phyloP scores from a whole-genome alignment of 2,888 invertebrate genomes.

The Phlogophora meticulosa region DNA sequence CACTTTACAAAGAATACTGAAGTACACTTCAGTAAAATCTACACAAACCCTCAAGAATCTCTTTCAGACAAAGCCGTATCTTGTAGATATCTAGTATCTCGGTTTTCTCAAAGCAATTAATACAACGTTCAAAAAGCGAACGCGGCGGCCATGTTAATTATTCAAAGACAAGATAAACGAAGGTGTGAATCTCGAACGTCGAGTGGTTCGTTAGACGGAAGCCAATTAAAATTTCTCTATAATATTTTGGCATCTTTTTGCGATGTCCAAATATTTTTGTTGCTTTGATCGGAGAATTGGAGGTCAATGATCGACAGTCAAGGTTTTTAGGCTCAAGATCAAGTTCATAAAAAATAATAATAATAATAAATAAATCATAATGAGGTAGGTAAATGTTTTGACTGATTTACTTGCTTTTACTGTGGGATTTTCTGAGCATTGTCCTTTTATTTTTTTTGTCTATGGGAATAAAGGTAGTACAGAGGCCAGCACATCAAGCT shows the following conservation, averaged over 20 bases:
- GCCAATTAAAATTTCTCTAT: conserved; percentile 34
- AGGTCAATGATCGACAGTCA: neutral
- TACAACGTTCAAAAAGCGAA: conserved; percentile 43
- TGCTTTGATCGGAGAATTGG: neutral
- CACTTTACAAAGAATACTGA: conserved; percentile 1
- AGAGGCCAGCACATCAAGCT: too few relatives aligned
- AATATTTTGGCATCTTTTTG: conserved; percentile 8
- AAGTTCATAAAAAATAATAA: too few relatives aligned
- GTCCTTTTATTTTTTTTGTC: neutral
- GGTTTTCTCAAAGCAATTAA: conserved; percentile 40
- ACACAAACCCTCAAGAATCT: neutral
- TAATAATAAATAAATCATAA: too few relatives aligned
- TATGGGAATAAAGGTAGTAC: neutral
- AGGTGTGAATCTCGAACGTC: conserved; percentile 34
- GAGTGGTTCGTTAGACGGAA: conserved; percentile 29
- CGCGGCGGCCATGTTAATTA: conserved; percentile 44
- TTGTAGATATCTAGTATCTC: neutral
- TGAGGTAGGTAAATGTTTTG: too few relatives aligned
- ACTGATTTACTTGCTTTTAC: neutral
- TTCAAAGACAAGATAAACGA: conserved; percentile 27
- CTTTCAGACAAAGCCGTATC: conserved; percentile 9
- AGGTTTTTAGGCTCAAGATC: neutral
- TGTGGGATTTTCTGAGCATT: neutral
- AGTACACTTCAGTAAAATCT: conserved; percentile 6
- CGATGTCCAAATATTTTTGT: neutral